phyloP scores from a whole-genome alignment of 2,113 vertebrate species.

The Mohoua ochrocephala region DNA sequence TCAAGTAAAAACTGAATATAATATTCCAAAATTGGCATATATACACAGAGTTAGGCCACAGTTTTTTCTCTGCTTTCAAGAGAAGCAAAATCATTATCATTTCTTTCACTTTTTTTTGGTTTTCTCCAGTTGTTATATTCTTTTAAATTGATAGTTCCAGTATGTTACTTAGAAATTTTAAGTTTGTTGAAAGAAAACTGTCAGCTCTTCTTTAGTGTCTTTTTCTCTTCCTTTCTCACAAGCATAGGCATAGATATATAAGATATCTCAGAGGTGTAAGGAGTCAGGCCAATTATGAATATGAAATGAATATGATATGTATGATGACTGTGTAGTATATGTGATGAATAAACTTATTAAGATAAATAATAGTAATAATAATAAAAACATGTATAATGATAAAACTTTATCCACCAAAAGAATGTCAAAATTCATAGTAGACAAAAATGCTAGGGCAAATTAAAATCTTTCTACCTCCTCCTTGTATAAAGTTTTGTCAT shows the following conservation, averaged over 20 bases:
- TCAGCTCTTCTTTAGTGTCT: neutral
- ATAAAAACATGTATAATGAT: neutral
- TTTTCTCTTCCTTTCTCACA: neutral
- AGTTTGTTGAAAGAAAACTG: neutral
- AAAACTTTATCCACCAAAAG: neutral
- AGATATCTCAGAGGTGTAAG: neutral
- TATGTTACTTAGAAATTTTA: neutral
- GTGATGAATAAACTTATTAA: neutral
- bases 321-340: too few species aligned
- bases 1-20: neutral
- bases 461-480: neutral
- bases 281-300: neutral
- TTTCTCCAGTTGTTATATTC: neutral
- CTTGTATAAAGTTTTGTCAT: neutral
- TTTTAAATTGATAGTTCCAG: neutral
- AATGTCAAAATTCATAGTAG: neutral
- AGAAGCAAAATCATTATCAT: neutral
- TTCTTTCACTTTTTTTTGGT: neutral
- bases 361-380: neutral
- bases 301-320: neutral
- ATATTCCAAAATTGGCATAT: neutral
- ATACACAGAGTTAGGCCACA: rapidly evolving
- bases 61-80: neutral
- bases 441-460: neutral
- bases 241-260: neutral